Evolutionary conservation across 2,888 invertebrate species (phyloP), one percentile per base, ranked within the genome.

Genomic region (Drosophila leonis): DNA sequence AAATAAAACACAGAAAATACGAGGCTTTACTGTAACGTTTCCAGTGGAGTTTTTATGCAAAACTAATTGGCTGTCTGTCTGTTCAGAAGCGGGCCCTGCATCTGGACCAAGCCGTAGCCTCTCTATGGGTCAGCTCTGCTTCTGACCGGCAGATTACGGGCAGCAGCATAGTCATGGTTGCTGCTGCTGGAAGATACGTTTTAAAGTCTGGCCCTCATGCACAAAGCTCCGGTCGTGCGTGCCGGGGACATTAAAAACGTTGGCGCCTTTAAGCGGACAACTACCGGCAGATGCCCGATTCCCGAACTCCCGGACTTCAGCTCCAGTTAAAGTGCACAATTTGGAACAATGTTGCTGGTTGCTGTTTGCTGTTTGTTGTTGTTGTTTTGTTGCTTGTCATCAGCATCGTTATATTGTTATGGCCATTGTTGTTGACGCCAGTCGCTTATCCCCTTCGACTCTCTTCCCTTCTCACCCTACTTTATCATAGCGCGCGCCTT

Each of bases 401-500:
- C 83, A 82, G 59, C 80, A 63, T 82, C 88, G 90, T 84, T 90
- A 84, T 88, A 88, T 88, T 90, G 90, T 85, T 90, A 90, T 90
- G 72, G 78, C 75, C 71, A 82, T 82, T 84, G 76, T 82, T 79
- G 86, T 56, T 57, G 67, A 44, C 60, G 72, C 66, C 51, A 55
- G 27, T 44, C 66, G 66, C 48, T 63, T 63, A 63, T 75, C 59
- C 66, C 49, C 51, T 65, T 61, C 18, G 46, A 13, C 55, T 2
- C 39, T 8, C 4, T 2, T 18, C 66, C 51, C 46, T 61, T 49
- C 18, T 4, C 13, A 27, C 31, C 37, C 35, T 27, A 4, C 27
- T 24, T 37, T 24, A 27, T 2, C 49, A 52, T 13, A 31, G 33
- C 52, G 44, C 52, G 69, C 70, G 63, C 51, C 24, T 42, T 63